These are phyloP conservation scores for Branchipolynoe longqiensis DNA, from an alignment of 2,888 invertebrate species.

Conservation along the genomic window DNA sequence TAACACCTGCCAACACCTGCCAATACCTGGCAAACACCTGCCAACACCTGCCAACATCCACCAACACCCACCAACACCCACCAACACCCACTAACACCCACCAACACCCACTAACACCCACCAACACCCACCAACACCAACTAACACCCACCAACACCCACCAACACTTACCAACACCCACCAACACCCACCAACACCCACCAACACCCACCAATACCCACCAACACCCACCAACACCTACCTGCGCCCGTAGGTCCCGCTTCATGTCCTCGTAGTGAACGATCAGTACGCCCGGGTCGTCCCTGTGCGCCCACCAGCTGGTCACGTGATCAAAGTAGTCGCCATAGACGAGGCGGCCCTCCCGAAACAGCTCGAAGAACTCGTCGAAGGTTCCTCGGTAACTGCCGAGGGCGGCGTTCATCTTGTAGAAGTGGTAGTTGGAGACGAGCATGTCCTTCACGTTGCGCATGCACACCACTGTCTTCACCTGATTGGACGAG, in stretches of 20 bases:
- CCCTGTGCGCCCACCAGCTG: conserved; percentile 1
- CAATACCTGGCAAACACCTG: too few relatives aligned
- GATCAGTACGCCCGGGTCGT: neutral
- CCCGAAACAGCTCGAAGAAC: conserved; percentile 20
- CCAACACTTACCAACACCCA: too few relatives aligned
- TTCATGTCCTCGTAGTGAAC: neutral
- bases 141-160: too few relatives aligned
- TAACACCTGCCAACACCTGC: too few relatives aligned
- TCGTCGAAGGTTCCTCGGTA: neutral
- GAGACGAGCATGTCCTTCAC: conserved; percentile 18
- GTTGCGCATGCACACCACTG: conserved; percentile 14
- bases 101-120: too few relatives aligned
- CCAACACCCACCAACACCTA: too few relatives aligned
- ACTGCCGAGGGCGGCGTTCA: neutral
- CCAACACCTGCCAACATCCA: too few relatives aligned
- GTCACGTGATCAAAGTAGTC: conserved; percentile 17
- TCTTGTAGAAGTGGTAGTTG: conserved; percentile 40
- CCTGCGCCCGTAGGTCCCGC: neutral
- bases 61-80: too few relatives aligned
- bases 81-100: too few relatives aligned
- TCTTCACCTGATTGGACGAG: neutral
- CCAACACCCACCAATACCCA: too few relatives aligned
- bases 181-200: too few relatives aligned
- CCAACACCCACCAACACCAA: too few relatives aligned
- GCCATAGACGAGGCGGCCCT: neutral